Base-by-base conservation (phyloP, 2,888 invertebrate species). In the Noctua janthina region DNA sequence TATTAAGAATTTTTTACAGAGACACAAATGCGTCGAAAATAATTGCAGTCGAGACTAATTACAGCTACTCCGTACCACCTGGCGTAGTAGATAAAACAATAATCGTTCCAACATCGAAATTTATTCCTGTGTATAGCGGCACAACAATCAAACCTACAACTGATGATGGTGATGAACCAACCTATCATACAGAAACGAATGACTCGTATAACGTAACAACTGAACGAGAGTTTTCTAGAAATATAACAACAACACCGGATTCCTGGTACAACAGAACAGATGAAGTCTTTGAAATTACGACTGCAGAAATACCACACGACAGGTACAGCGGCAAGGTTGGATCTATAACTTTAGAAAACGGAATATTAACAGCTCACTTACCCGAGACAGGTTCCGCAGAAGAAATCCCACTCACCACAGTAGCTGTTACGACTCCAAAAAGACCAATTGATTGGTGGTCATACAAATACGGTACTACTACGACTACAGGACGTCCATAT, bases 1-100 rank as follows among this genome's bases (percentile, higher is more conserved):
- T 68, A 5, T 7, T 35, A 10, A n/a, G 49, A 13, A n/a, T 76
- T 51, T 43, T 77, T 51, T 76, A 39, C 80, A 77, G 76, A 10
- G 0, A 0, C 35, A 11, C 7, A 70, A 70, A 46, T 29, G 15
- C 0, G 20, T 7, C 29, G 54, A 29, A 8, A 77, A 1, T 17
- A 35, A 0, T 13, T 46, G 5, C 20, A n/a, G 29, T 29, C 20
- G 17, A 43, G 43, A 59, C 13, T n/a, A 56, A 56, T 56, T 11
- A 56, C 56, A 56, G 56, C 56, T 3, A 10, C 23, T 23, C 56
- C 23, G 56, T 4, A 23, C 56, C 56, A 23, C 8, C 0, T 10
- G 23, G 23, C 54, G 54, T 17, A 7, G 51, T 17, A 51, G 5
- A 11, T 59, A 2, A 43, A 43, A 43, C 43, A 43, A 43, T 10